Evolutionary conservation across 1,140 invertebrate genomes (phyloP), one percentile per base, ranked within the genome.

Genomic region (Glomeris maerens): DNA sequence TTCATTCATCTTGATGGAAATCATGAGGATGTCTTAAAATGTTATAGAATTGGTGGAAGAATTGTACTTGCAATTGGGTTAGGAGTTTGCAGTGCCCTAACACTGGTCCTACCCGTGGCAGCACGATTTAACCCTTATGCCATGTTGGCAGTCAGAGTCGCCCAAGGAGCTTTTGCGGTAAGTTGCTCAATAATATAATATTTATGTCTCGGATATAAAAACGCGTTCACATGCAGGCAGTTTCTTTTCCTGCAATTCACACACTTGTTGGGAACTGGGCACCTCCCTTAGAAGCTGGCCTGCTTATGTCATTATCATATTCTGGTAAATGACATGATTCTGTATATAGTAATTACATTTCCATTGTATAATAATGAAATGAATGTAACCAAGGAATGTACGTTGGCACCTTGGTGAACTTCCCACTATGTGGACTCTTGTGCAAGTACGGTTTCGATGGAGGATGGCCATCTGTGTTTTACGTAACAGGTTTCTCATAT

Each of bases 191-290:
- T 5, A 4, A 5, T 42, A 42, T 17, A 17, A 4, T 5, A 5
- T 21, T 21, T 42, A 21, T 4, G n/a, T n/a, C n/a, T n/a, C n/a
- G n/a, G n/a, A n/a, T n/a, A n/a, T n/a, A n/a, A n/a, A n/a, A n/a
- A n/a, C n/a, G n/a, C n/a, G n/a, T 42, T 5, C 5, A 2, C 40
- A 47, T 57, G 20, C 52, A 75, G 71, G 74, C 74, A 28, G 67
- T 73, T 1, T 69, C 70, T 13, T 70, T 74, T 55, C 74, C 74
- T 13, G 62, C 70, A 14, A 70, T 76, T 45, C 72, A 74, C 57
- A 65, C 70, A 3, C 62, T 76, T 17, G 73, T 71, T 66, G 63
- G 66, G 3, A 66, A 70, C 38, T 76, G 74, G 74, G 69, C 71
- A 41, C 72, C 71, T 20, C 67, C 70, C 14, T 47, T 63, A 31